These are phyloP conservation scores for Hydrocynus forskahlii DNA, from an alignment of 2,797 vertebrate genomes.

Conservation along the genomic window DNA sequence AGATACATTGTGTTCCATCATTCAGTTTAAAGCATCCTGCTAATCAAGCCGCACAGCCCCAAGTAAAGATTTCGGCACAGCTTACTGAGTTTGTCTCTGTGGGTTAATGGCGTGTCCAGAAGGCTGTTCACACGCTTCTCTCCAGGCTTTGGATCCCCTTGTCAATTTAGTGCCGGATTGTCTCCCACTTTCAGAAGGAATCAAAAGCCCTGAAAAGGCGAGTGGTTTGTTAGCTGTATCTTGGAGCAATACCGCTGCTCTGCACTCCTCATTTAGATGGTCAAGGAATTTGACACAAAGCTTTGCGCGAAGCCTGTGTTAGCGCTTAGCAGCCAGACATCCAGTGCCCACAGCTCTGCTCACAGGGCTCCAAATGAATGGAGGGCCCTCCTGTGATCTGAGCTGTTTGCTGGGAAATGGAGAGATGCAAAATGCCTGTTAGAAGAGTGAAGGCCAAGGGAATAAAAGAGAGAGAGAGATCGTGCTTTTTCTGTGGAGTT, in stretches of 20 bases:
- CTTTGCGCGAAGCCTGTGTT: not conserved
- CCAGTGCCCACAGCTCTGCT: conserved; percentile 31
- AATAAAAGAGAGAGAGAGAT: conserved; percentile 30
- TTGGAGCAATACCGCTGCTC: conserved; percentile 28
- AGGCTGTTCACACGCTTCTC: conserved; percentile 25
- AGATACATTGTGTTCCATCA: not conserved
- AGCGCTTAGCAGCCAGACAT: conserved; percentile 17
- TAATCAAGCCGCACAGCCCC: conserved; percentile 33
- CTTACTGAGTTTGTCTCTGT: conserved; percentile 8
- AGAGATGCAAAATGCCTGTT: conserved; percentile 48
- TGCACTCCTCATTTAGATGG: conserved; percentile 47
- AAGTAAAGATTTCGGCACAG: conserved; percentile 30
- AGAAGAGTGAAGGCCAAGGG: conserved; percentile 40
- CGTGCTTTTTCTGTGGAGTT: conserved; percentile 12
- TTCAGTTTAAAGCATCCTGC: conserved; percentile 24
- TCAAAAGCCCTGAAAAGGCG: conserved; percentile 48
- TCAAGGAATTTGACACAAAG: conserved; percentile 50
- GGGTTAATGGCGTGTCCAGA: conserved; percentile 43
- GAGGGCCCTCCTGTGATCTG: conserved; percentile 48
- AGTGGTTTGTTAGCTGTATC: conserved; percentile 50
- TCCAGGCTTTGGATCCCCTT: conserved; percentile 26
- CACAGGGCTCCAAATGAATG: conserved; percentile 40
- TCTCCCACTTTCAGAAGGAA: conserved; percentile 43
- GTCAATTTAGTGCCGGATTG: conserved; percentile 46
- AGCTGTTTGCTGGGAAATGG: conserved; percentile 45